These are phyloP conservation scores for Danionella dracula DNA, from an alignment of 2,797 vertebrate species.

Conservation along the genomic window DNA sequence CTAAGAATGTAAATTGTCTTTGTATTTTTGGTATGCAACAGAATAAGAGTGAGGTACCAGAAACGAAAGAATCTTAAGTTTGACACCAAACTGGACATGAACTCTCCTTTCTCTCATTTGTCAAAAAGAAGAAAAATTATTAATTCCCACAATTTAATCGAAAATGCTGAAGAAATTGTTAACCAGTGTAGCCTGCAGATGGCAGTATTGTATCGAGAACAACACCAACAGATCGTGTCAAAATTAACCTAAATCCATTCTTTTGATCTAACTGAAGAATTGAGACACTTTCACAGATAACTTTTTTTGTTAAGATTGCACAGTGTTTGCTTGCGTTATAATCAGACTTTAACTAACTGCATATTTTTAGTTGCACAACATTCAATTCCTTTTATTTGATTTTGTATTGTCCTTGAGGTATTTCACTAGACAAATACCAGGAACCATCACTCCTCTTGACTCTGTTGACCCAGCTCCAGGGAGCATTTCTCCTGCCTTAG, in stretches of 20 bases:
- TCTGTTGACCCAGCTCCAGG: too few species aligned
- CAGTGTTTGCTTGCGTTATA: not conserved
- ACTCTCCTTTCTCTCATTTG: slow-evolving; percentile 35
- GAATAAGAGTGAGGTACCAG: slow-evolving; percentile 56
- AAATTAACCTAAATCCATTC: not conserved
- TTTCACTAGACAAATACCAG: too few species aligned
- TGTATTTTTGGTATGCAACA: slow-evolving; percentile 56
- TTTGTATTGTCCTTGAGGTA: too few species aligned
- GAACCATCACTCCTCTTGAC: not conserved
- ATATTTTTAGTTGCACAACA: not conserved
- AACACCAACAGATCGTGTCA: not conserved
- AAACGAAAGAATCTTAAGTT: slow-evolving; percentile 68
- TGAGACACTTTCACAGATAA: not conserved
- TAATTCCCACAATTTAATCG: too few species aligned
- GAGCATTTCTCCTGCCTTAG: not conserved
- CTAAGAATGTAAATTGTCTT: too few species aligned
- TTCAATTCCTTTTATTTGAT: not conserved
- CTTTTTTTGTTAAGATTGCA: too few species aligned
- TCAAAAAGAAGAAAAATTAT: not conserved
- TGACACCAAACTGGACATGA: slow-evolving; percentile 65
- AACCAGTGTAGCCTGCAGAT: not conserved
- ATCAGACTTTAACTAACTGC: not conserved
- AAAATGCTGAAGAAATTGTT: too few species aligned
- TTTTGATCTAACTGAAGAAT: not conserved
- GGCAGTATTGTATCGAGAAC: slow-evolving; percentile 12